Evolutionary conservation across 2,888 invertebrate genomes (phyloP).

Genomic region (Cheilosia soror): DNA sequence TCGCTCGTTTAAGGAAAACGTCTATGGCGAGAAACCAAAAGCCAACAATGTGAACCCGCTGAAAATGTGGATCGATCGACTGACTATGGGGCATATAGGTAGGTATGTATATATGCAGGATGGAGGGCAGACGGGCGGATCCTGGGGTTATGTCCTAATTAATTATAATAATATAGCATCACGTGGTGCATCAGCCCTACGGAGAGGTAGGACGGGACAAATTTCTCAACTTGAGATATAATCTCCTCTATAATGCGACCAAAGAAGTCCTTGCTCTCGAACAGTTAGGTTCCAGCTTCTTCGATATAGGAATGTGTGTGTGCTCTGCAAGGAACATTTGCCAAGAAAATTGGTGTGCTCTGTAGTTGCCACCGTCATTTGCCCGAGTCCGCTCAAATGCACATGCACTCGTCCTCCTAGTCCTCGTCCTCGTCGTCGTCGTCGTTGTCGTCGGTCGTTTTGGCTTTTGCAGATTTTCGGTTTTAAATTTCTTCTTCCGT

Average conservation of each 20-base stretch:
- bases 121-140: slow-evolving; percentile 8
- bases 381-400: slow-evolving; percentile 68
- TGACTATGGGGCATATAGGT: not conserved
- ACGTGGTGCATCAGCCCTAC: slow-evolving; percentile 37
- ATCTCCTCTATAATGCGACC: slow-evolving; percentile 40
- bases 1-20: slow-evolving; percentile 10
- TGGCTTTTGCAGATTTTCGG: slow-evolving; percentile 73
- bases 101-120: not conserved
- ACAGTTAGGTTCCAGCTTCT: slow-evolving; percentile 15
- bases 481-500: slow-evolving; percentile 73
- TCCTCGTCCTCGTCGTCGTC: slow-evolving; percentile 24
- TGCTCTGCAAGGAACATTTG: slow-evolving; percentile 48
- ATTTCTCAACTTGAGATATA: slow-evolving; percentile 58
- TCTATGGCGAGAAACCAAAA: slow-evolving; percentile 17
- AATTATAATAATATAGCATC: slow-evolving; percentile 72
- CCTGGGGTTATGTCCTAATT: slow-evolving; percentile 68
- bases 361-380: slow-evolving; percentile 62
- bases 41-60: slow-evolving; percentile 20
- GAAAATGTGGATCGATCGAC: slow-evolving; percentile 45
- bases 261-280: slow-evolving; percentile 42
- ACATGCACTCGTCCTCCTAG: slow-evolving; percentile 46
- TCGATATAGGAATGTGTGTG: slow-evolving; percentile 7
- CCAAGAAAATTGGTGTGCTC: slow-evolving; percentile 71
- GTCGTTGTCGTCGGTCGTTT: slow-evolving; percentile 63
- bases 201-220: slow-evolving; percentile 41